These are phyloP conservation scores for Bucco capensis DNA, from an alignment of 2,113 vertebrate genomes.

Conservation along the genomic window DNA sequence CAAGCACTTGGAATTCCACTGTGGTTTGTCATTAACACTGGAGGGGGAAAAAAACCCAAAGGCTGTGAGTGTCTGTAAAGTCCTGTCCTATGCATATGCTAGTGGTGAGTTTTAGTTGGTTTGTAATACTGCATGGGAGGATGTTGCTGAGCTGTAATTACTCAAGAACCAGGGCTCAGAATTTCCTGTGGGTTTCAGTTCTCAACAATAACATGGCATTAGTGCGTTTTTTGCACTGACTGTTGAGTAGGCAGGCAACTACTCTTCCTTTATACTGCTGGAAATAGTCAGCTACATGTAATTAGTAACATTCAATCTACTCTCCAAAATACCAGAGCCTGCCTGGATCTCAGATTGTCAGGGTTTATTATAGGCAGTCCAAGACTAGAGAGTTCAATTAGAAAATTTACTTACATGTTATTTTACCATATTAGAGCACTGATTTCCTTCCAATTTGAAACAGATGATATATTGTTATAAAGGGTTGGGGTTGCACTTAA, in stretches of 20 bases:
- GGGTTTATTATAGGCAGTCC: conserved; percentile 51
- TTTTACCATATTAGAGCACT: conserved; percentile 72
- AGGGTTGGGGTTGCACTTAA: conserved; percentile 67
- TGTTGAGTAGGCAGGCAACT: not conserved
- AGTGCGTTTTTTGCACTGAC: not conserved
- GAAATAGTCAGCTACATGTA: conserved; percentile 1
- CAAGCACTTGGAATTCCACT: not conserved
- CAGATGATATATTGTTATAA: conserved; percentile 72
- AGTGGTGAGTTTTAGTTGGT: not conserved
- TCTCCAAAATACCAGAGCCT: conserved; percentile 8
- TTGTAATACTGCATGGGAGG: not conserved
- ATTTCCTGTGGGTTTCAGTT: conserved; percentile 11
- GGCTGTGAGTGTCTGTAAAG: not conserved
- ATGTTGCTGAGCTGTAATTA: not conserved
- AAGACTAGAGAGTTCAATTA: conserved; percentile 71
- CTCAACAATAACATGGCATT: not conserved
- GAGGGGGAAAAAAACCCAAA: not conserved
- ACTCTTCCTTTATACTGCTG: not conserved
- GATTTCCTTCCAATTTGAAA: conserved; percentile 74
- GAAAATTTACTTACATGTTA: conserved; percentile 61
- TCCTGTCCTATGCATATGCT: not conserved
- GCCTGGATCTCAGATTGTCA: conserved; percentile 31
- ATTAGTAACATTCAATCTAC: conserved; percentile 26
- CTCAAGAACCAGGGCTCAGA: not conserved
- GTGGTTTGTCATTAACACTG: not conserved